Conservation (phyloP, 1,140 invertebrate species). For the Leptinotarsa undecemlineata region DNA sequence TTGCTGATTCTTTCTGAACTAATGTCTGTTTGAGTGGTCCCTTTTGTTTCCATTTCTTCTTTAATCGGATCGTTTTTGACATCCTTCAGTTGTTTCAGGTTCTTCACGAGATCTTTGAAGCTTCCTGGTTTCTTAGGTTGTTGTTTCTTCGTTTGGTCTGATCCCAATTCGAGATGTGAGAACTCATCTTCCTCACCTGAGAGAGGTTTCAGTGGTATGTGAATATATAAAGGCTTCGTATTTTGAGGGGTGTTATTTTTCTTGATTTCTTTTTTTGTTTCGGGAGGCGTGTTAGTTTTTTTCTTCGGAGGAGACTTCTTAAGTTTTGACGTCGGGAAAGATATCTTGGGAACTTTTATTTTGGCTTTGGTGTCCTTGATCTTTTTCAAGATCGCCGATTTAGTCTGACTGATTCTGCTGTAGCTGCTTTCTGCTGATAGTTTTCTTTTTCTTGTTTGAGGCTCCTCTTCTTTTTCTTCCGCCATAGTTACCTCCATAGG, state of each 20-base stretch:
- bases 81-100: conserved; percentile 28
- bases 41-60: conserved; percentile 21
- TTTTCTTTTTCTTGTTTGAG: conserved; percentile 47
- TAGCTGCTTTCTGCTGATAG: conserved; percentile 49
- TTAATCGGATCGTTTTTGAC: conserved; percentile 16
- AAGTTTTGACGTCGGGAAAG: conserved; percentile 38
- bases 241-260: conserved; percentile 21
- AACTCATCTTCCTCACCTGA: conserved; percentile 37
- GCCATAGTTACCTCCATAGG: neutral
- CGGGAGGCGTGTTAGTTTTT: conserved; percentile 18
- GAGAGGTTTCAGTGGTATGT: conserved; percentile 53
- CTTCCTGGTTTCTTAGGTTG: neutral
- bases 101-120: conserved; percentile 17
- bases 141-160: conserved; percentile 18
- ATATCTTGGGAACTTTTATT: conserved; percentile 50
- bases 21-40: neutral
- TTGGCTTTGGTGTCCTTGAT: conserved; percentile 47
- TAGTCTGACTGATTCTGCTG: conserved; percentile 50
- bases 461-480: neutral
- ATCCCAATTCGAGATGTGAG: conserved; percentile 16
- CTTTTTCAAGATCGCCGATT: conserved; percentile 47
- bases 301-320: conserved; percentile 28
- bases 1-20: neutral
- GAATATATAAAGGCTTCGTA: conserved; percentile 49
- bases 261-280: conserved; percentile 27